These are phyloP conservation scores for Dermochelys coriacea DNA, from an alignment of 2,797 vertebrate genomes.

Conservation along the genomic window DNA sequence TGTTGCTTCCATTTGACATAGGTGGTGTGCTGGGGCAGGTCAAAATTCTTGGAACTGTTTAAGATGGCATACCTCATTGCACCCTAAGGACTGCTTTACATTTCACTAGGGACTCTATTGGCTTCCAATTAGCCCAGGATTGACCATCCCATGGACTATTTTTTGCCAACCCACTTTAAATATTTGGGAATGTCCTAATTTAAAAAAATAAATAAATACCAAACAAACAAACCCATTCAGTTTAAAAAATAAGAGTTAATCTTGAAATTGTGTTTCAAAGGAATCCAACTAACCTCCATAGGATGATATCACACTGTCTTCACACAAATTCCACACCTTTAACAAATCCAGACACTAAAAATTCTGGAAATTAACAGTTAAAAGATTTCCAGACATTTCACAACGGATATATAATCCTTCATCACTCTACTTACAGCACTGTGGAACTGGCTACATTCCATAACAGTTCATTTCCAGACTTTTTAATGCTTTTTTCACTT, in stretches of 20 bases:
- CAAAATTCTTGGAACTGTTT: not conserved
- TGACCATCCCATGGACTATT: not conserved
- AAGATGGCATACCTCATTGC: not conserved
- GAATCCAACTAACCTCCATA: not conserved
- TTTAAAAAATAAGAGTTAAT: fast-evolving
- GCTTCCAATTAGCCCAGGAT: not conserved
- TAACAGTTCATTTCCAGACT: not conserved
- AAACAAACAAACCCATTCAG: not conserved
- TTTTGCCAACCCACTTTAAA: not conserved
- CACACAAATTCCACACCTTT: not conserved
- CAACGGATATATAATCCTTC: not conserved
- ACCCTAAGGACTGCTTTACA: not conserved
- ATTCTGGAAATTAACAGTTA: not conserved
- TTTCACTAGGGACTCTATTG: not conserved
- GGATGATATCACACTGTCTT: not conserved
- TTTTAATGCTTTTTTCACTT: not conserved
- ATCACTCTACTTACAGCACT: not conserved
- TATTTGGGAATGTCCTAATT: not conserved
- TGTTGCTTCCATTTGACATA: not conserved
- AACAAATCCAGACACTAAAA: not conserved
- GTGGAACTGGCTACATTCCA: not conserved
- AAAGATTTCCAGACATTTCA: not conserved
- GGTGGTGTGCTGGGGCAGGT: not conserved
- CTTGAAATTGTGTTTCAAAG: not conserved
- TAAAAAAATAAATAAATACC: not conserved